These are phyloP conservation scores for Plebejus argus DNA, from an alignment of 2,888 invertebrate genomes.

Conservation along the genomic window DNA sequence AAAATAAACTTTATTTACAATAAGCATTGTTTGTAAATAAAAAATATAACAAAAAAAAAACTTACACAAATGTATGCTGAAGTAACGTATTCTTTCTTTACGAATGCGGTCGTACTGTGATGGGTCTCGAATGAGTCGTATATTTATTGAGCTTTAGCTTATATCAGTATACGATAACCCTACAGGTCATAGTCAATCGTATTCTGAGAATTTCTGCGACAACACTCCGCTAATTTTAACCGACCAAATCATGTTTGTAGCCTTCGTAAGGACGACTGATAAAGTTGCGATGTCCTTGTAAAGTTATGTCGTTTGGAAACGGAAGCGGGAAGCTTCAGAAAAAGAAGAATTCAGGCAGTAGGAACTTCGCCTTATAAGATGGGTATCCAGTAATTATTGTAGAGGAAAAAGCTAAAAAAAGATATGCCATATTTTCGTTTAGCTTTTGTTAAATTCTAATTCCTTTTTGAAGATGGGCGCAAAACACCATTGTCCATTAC, in stretches of 20 bases:
- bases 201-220: conserved; percentile 69
- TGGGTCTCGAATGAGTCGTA: conserved; percentile 52
- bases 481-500: too few relatives aligned
- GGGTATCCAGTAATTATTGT: too few relatives aligned
- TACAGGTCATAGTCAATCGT: conserved; percentile 62
- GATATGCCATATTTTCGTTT: too few relatives aligned
- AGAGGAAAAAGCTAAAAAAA: too few relatives aligned
- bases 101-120: conserved; percentile 56
- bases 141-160: conserved; percentile 70
- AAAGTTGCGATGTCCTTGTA: background rate
- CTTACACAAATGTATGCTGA: conserved; percentile 35
- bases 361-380: too few relatives aligned
- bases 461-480: too few relatives aligned
- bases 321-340: background rate
- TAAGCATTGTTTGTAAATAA: background rate
- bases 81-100: conserved; percentile 32
- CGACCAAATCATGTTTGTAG: background rate
- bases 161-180: conserved; percentile 69
- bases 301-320: background rate
- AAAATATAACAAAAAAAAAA: background rate
- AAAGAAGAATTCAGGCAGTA: too few relatives aligned
- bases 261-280: conserved; percentile 12
- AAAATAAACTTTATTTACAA: background rate
- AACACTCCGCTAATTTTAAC: conserved; percentile 28
- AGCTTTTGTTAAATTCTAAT: too few relatives aligned